Evolutionary conservation across 2,888 invertebrate genomes (phyloP).

Genomic region (Megaustenia siamemsis): DNA sequence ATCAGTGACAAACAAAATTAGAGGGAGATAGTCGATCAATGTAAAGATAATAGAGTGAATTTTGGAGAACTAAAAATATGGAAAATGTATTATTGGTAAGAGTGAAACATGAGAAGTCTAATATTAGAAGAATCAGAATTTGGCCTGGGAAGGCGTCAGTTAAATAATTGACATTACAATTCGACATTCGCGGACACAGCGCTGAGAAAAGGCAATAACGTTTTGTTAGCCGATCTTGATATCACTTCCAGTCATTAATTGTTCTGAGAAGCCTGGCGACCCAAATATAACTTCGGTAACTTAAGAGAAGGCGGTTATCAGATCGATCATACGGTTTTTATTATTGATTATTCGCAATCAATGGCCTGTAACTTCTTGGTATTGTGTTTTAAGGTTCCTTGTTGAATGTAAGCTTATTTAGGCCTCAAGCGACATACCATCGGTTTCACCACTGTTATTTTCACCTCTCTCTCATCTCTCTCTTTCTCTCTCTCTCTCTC

Average conservation of each 20-base stretch:
- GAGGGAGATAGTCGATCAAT: no score
- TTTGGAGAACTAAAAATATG: no score
- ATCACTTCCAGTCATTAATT: background rate
- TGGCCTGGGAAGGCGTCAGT: no score
- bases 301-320: constrained; percentile 9
- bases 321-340: constrained; percentile 6
- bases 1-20: no score
- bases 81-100: no score
- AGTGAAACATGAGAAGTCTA: no score
- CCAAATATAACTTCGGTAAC: background rate
- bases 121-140: no score
- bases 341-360: constrained; percentile 31
- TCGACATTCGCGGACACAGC: no score
- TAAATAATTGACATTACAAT: no score
- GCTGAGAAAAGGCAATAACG: background rate
- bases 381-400: background rate
- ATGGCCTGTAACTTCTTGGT: constrained; percentile 18
- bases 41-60: no score
- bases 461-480: background rate
- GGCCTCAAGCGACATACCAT: background rate
- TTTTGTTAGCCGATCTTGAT: background rate
- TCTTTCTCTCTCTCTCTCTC: constrained; percentile 31
- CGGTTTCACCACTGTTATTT: background rate
- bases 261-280: background rate
- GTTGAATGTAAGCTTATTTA: constrained; percentile 9